These are phyloP conservation scores for Campylorhamphus procurvoides DNA, from an alignment of 2,113 vertebrate species.

Conservation along the genomic window DNA sequence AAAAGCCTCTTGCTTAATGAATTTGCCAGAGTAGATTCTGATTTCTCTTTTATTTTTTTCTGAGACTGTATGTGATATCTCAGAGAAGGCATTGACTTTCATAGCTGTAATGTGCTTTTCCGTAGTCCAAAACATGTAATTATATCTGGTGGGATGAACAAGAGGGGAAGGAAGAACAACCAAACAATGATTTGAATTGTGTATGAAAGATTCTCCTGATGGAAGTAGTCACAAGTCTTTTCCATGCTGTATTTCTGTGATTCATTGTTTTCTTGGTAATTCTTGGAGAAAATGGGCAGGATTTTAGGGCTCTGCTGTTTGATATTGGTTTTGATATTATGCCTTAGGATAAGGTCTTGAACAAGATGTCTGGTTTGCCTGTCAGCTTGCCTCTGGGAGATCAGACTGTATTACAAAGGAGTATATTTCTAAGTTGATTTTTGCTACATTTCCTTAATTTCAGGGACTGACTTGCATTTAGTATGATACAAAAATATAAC, in stretches of 20 bases:
- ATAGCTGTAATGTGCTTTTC: neutral
- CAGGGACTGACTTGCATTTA: neutral
- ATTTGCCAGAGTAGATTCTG: neutral
- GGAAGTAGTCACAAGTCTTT: neutral
- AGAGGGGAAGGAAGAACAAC: neutral
- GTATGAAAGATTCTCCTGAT: neutral
- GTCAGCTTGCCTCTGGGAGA: neutral
- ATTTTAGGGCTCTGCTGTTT: neutral
- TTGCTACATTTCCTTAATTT: neutral
- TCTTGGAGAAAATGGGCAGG: neutral
- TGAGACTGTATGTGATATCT: neutral
- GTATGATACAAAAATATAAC: neutral
- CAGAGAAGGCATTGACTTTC: neutral
- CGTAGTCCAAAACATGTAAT: neutral
- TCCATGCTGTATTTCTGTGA: neutral
- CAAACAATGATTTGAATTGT: neutral
- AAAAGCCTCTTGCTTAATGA: neutral
- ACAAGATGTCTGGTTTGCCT: neutral
- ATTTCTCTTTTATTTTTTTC: neutral
- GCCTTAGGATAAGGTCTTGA: neutral
- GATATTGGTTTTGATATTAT: neutral
- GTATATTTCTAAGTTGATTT: neutral
- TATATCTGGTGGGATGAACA: neutral
- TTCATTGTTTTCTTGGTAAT: neutral
- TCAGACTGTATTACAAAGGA: neutral